Percentiles rank a stretch among this genome's conserved stretches.
These are phyloP conservation scores for Epinephelus lanceolatus DNA, from an alignment of 2,113 vertebrate genomes.

Conservation along the genomic window DNA sequence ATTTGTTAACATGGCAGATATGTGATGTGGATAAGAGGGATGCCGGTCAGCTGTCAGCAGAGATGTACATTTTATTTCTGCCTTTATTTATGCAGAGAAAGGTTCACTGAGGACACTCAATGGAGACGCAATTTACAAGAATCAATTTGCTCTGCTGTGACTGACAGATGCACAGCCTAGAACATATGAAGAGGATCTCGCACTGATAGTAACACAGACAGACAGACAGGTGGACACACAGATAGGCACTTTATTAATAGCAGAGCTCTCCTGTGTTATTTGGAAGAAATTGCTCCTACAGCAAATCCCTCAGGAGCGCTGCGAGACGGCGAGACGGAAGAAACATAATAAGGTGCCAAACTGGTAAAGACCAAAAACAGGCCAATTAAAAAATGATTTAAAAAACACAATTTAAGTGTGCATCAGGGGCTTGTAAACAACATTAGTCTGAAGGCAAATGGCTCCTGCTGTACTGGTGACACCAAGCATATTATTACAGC, in stretches of 20 bases:
- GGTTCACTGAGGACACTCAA: not conserved
- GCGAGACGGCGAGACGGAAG: not conserved
- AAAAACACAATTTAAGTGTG: conserved; percentile 36
- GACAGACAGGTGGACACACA: not conserved
- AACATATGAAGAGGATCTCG: not conserved
- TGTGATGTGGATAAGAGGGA: not conserved
- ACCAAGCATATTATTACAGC: conserved; percentile 5
- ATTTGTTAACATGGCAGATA: conserved; percentile 12
- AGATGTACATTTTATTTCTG: not conserved
- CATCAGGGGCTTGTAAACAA: conserved; percentile 44
- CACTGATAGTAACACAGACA: not conserved
- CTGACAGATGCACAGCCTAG: not conserved
- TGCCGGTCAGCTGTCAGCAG: not conserved
- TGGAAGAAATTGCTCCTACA: conserved; percentile 22
- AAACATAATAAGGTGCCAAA: conserved; percentile 17
- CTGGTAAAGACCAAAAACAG: conserved; percentile 25
- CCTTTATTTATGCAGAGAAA: not conserved
- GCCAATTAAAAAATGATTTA: conserved; percentile 53
- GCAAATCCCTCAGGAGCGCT: not conserved
- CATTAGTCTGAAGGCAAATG: conserved; percentile 41
- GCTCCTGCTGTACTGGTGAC: conserved; percentile 14
- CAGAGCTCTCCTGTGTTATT: conserved; percentile 35
- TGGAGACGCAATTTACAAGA: not conserved
- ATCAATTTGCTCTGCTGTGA: conserved; percentile 8
- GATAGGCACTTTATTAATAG: conserved; percentile 27